phyloP scores from a whole-genome alignment of 2,113 vertebrate species.

The Orcinus orca region DNA sequence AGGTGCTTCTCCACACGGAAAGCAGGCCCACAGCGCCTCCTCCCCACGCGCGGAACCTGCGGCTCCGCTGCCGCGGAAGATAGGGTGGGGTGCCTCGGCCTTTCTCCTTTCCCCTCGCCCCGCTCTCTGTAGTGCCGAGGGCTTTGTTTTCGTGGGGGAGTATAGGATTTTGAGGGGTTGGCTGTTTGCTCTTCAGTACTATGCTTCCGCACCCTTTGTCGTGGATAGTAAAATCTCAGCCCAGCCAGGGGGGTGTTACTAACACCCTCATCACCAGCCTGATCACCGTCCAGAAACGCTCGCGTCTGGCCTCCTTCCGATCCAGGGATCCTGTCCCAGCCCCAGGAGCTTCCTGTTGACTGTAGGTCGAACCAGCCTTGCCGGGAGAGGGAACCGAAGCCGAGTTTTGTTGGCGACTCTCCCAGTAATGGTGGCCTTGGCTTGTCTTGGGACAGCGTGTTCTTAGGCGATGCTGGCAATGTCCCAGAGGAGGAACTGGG shows the following conservation, averaged over 20 bases:
- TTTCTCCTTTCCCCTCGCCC: background rate
- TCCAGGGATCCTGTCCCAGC: slow-evolving; percentile 33
- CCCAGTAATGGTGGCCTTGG: background rate
- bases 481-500: background rate
- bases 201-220: background rate
- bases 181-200: background rate
- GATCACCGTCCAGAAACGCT: background rate
- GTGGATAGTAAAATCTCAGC: background rate
- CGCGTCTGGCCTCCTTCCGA: slow-evolving; percentile 21
- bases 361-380: slow-evolving; percentile 47
- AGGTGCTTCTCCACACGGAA: background rate
- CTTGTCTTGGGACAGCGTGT: background rate
- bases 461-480: background rate
- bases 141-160: background rate
- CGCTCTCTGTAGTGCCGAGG: background rate
- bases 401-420: background rate
- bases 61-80: background rate
- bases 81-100: too few species aligned
- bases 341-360: slow-evolving; percentile 65
- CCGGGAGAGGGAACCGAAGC: background rate
- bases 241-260: background rate
- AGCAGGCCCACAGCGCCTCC: background rate
- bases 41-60: background rate
- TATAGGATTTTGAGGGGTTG: background rate
- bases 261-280: background rate